Percentiles rank a stretch among this genome's conserved stretches.
Conservation (phyloP, 2,888 invertebrate genomes). For the Gastrophysa polygoni region DNA sequence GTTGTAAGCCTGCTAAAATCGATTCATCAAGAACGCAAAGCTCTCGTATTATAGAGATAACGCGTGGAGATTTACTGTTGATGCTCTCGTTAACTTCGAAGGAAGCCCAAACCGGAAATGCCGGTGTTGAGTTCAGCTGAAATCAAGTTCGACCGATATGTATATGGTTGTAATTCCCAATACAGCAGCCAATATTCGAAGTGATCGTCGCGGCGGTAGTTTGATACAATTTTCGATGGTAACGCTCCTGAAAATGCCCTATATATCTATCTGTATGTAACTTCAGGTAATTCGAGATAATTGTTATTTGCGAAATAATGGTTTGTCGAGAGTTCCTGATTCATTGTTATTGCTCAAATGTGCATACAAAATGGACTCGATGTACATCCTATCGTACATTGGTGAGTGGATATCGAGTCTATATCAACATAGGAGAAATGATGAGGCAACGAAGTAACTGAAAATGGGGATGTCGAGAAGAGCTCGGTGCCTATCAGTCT, state of each 20-base stretch:
- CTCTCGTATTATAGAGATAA: not conserved
- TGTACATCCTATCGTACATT: not conserved
- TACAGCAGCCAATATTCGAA: not conserved
- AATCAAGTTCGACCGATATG: not conserved
- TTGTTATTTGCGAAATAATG: slow-evolving; percentile 11
- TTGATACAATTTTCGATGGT: slow-evolving; percentile 13
- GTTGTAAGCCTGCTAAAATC: not conserved
- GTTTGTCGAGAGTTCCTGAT: slow-evolving; percentile 10
- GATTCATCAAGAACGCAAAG: not conserved
- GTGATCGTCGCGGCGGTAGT: slow-evolving; percentile 1
- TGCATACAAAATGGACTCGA: not conserved
- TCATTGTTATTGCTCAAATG: slow-evolving; percentile 9
- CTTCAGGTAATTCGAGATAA: slow-evolving; percentile 13
- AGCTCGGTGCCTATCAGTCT: no score
- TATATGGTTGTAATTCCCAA: slow-evolving; percentile 6
- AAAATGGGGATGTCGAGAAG: no score
- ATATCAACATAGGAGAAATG: no score
- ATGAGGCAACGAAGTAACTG: no score
- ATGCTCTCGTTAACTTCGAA: not conserved
- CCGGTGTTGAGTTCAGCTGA: not conserved
- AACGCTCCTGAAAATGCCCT: slow-evolving; percentile 13
- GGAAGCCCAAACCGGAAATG: not conserved
- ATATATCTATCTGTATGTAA: slow-evolving; percentile 7
- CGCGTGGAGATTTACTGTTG: not conserved
- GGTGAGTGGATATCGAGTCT: not conserved